Evolutionary conservation across 1,140 invertebrate species (phyloP), one percentile per base, ranked within the genome.

Genomic region (Orius insidiosus): DNA sequence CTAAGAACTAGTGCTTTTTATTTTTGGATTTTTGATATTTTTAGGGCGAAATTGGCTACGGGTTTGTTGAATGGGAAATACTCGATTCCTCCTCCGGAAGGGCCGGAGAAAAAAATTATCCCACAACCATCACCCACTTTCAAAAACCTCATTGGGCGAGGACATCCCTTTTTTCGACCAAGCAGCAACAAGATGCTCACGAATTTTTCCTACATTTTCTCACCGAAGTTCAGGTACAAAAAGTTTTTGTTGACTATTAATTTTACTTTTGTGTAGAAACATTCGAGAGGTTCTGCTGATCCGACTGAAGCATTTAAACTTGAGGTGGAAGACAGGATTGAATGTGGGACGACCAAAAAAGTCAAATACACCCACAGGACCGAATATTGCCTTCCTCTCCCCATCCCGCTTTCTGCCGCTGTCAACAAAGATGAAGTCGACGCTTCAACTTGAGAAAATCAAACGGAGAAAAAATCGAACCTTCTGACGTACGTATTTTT

Each of bases 101-200:
- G 68, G 30, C 55, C 63, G 0, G 52, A 67, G n/a, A 68, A 71
- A 1, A 67, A 69, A 48, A 33, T 50, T 5, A 35, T 45, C 19
- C 66, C 68, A 54, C 71, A 72, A 19, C 87, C 98, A 49, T 76
- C 79, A 11, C 92, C 94, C 2, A 94, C 94, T 83, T 97, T 98
- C 61, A 90, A 95, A 61, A 76, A 75, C 39, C 64, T 98, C 24
- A 76, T 97, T 32, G 90, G 93, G 13, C 76, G 76, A 57, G 85
- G 83, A 19, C 92, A 99, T 68, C 77, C 0, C 92, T 94, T 59
- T 99, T 99, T 65, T 83, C 80, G 18, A 90, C 89, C 16, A 95
- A 90, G 60, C 71, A 83, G 49, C 96, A 99, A 62, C 95, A 99
- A 68, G 96, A 99, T 68, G 93, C 90, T 15, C 88, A 95, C 60